Conservation (phyloP, 2,888 invertebrate species). For the Drosophila greeni region DNA sequence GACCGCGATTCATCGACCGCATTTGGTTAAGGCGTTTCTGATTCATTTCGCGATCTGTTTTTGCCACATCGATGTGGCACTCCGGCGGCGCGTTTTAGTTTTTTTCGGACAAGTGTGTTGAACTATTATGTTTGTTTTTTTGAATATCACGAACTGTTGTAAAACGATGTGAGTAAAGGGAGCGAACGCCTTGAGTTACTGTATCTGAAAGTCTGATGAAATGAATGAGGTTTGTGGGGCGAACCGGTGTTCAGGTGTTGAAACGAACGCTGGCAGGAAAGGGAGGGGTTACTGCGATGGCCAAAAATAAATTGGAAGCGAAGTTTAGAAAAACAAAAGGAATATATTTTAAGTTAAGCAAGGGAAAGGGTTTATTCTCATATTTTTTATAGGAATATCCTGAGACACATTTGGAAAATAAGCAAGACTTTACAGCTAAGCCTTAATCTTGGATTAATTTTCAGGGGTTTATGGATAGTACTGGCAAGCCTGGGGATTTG, state of each 20-base stretch:
- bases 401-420: too few species aligned
- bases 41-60: conserved; percentile 33
- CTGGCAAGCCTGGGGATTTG: too few species aligned
- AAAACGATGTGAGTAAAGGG: conserved; percentile 1
- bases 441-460: too few species aligned
- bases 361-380: too few species aligned
- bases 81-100: neutral
- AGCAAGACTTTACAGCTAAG: too few species aligned
- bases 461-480: too few species aligned
- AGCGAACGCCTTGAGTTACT: conserved; percentile 15
- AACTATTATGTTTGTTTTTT: too few species aligned
- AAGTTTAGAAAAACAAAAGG: too few species aligned
- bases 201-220: conserved; percentile 5
- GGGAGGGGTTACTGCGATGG: neutral
- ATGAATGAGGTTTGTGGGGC: neutral
- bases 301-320: neutral
- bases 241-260: too few species aligned
- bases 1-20: conserved; percentile 30
- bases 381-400: too few species aligned
- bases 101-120: too few species aligned
- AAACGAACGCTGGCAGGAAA: neutral
- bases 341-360: too few species aligned
- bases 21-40: conserved; percentile 40
- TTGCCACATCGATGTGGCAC: conserved; percentile 10
- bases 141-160: conserved; percentile 1